These are phyloP conservation scores for Aphis craccivora DNA, from an alignment of 1,140 invertebrate genomes.

Conservation along the genomic window DNA sequence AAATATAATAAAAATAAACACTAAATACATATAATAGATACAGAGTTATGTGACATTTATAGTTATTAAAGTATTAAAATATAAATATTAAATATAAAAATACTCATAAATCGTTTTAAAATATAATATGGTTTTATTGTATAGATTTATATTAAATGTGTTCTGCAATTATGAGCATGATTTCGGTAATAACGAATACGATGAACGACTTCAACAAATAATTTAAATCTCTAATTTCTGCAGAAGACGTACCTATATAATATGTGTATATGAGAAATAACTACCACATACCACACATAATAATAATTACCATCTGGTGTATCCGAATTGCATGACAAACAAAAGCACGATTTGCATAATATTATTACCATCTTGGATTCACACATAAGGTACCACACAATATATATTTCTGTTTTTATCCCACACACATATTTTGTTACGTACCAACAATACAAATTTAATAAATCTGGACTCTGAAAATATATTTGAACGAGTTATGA, in stretches of 20 bases:
- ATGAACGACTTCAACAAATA: not conserved
- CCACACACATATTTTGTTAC: not conserved
- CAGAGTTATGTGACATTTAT: not conserved
- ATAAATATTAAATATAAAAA: not conserved
- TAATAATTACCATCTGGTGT: not conserved
- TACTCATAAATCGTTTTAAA: not conserved
- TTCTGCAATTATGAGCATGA: not conserved
- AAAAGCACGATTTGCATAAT: not conserved
- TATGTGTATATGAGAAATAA: not conserved
- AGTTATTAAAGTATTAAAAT: not conserved
- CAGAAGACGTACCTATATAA: not conserved
- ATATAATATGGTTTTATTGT: too few relatives aligned
- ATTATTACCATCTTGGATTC: not conserved
- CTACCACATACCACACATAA: not conserved
- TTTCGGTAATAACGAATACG: not conserved
- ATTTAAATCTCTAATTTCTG: not conserved
- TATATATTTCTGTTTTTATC: not conserved
- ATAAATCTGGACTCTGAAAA: not conserved
- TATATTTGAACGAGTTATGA: not conserved
- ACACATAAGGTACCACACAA: not conserved
- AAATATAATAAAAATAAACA: not conserved
- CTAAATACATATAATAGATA: not conserved
- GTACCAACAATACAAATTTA: not conserved
- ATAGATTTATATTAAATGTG: not conserved
- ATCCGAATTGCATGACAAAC: not conserved